phyloP scores from a whole-genome alignment of 2,113 vertebrate species.

The Semicossyphus pulcher region DNA sequence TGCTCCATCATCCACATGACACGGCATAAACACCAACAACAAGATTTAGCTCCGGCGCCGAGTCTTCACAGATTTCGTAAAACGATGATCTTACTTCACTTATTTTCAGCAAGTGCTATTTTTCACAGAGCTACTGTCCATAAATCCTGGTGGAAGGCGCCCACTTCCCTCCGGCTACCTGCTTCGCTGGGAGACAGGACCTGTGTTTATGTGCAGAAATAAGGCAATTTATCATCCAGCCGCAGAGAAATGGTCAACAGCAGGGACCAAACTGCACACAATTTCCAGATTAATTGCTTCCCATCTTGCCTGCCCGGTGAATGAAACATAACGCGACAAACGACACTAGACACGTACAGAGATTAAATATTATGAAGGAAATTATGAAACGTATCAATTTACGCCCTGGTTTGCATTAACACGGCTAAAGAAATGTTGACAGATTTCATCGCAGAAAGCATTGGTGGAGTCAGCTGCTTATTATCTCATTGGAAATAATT shows the following conservation, averaged over 20 bases:
- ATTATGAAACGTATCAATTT: constrained; percentile 26
- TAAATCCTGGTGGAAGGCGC: constrained; percentile 51
- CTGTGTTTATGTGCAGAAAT: constrained; percentile 71
- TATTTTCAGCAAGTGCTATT: constrained; percentile 44
- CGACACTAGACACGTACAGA: constrained; percentile 19
- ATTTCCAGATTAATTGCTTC: constrained; percentile 71
- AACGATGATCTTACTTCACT: constrained; percentile 52
- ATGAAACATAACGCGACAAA: constrained; percentile 62
- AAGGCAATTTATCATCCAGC: constrained; percentile 70
- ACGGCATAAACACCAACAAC: constrained; percentile 43
- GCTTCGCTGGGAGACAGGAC: constrained; percentile 56
- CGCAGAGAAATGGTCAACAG: constrained; percentile 60
- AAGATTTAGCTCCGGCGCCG: constrained; percentile 1
- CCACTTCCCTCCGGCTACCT: constrained; percentile 42
- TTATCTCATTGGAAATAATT: constrained; percentile 35
- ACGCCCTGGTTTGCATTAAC: constrained; percentile 12
- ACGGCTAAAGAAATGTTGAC: not conserved
- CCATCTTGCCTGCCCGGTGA: constrained; percentile 19
- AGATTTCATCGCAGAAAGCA: not conserved
- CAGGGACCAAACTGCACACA: constrained; percentile 52
- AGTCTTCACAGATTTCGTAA: constrained; percentile 20
- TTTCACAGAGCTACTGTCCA: constrained; percentile 45
- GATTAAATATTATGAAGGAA: constrained; percentile 33
- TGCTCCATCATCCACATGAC: constrained; percentile 47
- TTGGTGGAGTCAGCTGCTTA: not conserved